Conservation (phyloP, 1,140 invertebrate genomes). For the Pissodes strobi region DNA sequence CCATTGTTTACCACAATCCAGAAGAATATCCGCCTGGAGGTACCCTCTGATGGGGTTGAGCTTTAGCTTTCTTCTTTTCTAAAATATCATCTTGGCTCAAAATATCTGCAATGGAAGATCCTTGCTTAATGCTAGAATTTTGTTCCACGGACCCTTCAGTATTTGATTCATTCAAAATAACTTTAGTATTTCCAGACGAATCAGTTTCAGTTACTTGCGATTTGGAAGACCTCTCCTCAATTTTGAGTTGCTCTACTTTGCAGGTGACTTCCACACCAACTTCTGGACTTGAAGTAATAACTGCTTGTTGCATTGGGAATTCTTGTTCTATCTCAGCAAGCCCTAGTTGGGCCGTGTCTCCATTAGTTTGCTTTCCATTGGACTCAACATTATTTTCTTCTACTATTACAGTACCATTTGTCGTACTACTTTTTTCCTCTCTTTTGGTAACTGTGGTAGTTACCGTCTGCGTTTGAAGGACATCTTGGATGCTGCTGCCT, state of each 20-base stretch:
- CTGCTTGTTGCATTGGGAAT: background rate
- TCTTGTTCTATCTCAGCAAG: background rate
- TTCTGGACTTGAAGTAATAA: background rate
- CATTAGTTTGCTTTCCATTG: background rate
- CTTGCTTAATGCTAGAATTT: constrained; percentile 8
- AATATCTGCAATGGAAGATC: constrained; percentile 25
- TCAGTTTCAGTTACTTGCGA: constrained; percentile 13
- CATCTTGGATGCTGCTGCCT: constrained; percentile 21
- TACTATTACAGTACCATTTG: background rate
- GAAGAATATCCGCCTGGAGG: constrained; percentile 37
- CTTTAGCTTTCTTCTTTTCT: constrained; percentile 25
- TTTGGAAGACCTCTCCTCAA: constrained; percentile 15
- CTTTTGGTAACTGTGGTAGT: background rate
- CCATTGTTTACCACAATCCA: constrained; percentile 31
- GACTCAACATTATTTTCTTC: background rate
- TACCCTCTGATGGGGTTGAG: constrained; percentile 4
- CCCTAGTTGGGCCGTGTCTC: background rate
- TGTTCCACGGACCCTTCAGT: constrained; percentile 7
- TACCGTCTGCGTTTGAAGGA: constrained; percentile 15
- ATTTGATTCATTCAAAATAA: constrained; percentile 10
- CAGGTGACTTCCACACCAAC: constrained; percentile 3
- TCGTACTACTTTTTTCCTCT: background rate
- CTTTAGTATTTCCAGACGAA: constrained; percentile 12
- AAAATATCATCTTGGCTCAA: constrained; percentile 20
- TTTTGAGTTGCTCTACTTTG: constrained; percentile 16